Evolutionary conservation across 2,797 vertebrate genomes (phyloP).

Genomic region (Rhinophrynus dorsalis): DNA sequence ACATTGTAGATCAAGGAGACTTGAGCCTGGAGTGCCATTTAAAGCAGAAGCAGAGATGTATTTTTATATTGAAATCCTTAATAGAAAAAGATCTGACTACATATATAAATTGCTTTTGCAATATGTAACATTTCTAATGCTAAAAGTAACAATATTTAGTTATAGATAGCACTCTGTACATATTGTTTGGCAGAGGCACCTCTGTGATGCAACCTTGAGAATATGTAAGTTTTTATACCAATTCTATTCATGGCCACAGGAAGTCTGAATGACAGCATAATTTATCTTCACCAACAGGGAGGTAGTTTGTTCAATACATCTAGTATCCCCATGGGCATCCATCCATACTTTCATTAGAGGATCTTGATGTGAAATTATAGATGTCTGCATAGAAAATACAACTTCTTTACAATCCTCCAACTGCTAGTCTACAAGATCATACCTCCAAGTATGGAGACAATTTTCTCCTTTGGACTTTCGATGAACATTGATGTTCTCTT

Average conservation of each 20-base stretch:
- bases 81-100: too few species aligned
- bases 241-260: conserved; percentile 28
- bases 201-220: conserved; percentile 30
- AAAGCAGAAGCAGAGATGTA: too few species aligned
- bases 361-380: conserved; percentile 13
- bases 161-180: neutral
- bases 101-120: too few species aligned
- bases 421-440: neutral
- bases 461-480: neutral
- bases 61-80: too few species aligned
- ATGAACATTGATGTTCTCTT: neutral
- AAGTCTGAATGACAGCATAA: conserved; percentile 40
- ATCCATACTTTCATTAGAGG: conserved; percentile 29
- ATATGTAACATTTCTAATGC: too few species aligned
- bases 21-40: too few species aligned
- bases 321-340: conserved; percentile 16
- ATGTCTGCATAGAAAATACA: neutral
- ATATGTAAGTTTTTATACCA: conserved; percentile 18
- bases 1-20: too few species aligned
- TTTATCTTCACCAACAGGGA: conserved; percentile 45
- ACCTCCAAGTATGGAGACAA: neutral
- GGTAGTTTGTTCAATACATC: conserved; percentile 38
- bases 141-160: neutral
- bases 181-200: neutral
- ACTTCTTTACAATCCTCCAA: conserved; percentile 10